Evolutionary conservation across 2,888 invertebrate species (phyloP).

Genomic region (Muschampia plurimacula): DNA sequence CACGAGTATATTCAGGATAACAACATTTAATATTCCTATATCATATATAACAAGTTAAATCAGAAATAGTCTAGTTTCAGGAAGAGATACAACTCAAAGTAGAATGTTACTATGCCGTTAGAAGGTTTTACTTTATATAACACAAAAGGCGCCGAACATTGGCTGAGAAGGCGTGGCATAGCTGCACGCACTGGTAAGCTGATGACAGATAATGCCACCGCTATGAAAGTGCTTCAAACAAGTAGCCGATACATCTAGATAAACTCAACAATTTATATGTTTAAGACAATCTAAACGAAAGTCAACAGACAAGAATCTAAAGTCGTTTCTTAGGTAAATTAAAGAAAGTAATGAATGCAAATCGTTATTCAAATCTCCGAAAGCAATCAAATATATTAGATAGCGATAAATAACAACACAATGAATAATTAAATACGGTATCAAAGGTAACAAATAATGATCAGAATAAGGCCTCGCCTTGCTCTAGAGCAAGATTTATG

Average conservation of each 20-base stretch:
- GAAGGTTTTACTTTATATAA: constrained; percentile 19
- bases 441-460: background rate
- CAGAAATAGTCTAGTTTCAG: background rate
- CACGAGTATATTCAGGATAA: too few species aligned
- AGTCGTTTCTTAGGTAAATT: constrained; percentile 16
- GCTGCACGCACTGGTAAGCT: constrained; percentile 51
- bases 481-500: background rate
- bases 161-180: constrained; percentile 55
- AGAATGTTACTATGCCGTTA: constrained; percentile 11
- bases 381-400: background rate
- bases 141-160: constrained; percentile 21
- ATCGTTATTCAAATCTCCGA: background rate
- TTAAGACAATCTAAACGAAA: constrained; percentile 27
- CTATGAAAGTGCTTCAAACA: constrained; percentile 30
- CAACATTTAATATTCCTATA: too few species aligned
- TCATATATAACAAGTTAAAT: too few species aligned
- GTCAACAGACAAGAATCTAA: constrained; percentile 24
- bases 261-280: constrained; percentile 33
- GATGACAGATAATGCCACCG: constrained; percentile 55
- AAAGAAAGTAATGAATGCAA: constrained; percentile 6
- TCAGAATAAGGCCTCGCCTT: background rate
- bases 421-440: constrained; percentile 1
- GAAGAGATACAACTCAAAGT: constrained; percentile 4
- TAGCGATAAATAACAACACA: background rate
- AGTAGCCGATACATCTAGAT: constrained; percentile 37